phyloP scores from a whole-genome alignment of 2,888 invertebrate genomes.

The Cataglyphis albicans region DNA sequence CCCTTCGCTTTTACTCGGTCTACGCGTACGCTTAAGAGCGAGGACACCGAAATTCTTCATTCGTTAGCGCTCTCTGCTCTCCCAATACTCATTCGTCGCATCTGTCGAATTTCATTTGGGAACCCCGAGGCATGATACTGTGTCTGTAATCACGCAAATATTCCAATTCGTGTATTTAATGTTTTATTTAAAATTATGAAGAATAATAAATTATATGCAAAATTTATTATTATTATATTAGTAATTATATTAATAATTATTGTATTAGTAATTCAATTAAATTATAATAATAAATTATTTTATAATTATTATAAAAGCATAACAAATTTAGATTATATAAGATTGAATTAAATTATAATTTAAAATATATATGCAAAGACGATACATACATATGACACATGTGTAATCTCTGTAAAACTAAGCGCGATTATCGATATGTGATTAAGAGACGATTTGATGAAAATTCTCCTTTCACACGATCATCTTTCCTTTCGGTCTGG shows the following conservation, averaged over 20 bases:
- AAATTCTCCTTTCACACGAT: neutral
- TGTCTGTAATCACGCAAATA: neutral
- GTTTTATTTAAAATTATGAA: neutral
- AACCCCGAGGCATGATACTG: no score
- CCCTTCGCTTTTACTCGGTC: slow-evolving; percentile 34
- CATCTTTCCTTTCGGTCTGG: neutral
- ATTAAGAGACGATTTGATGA: neutral
- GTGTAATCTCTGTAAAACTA: neutral
- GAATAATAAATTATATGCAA: neutral
- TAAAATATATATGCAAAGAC: neutral
- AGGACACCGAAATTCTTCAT: neutral
- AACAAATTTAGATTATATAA: neutral
- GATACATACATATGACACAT: neutral
- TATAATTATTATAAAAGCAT: no score
- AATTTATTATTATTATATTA: no score
- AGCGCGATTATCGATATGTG: neutral
- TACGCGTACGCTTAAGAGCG: neutral
- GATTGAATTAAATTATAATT: neutral
- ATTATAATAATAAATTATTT: slow-evolving; percentile 12
- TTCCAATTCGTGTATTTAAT: neutral
- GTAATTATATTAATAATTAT: neutral
- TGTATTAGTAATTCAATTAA: neutral
- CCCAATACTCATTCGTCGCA: neutral
- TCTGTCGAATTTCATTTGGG: slow-evolving; percentile 2
- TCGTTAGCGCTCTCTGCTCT: neutral